These are phyloP conservation scores for Podarcis siculus DNA, from an alignment of 2,797 vertebrate genomes.

Conservation along the genomic window DNA sequence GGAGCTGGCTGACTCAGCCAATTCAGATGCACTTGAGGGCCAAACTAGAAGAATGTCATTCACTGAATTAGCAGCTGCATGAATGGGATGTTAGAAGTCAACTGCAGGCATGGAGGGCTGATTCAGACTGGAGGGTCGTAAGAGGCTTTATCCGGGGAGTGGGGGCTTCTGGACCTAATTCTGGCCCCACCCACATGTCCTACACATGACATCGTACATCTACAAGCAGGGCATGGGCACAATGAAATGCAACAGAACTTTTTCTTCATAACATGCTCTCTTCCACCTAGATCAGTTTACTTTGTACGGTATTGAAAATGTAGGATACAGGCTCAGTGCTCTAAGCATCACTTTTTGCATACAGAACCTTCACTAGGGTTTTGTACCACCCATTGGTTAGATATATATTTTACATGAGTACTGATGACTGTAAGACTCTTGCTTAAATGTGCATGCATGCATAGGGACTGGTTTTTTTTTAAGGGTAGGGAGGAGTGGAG, in stretches of 20 bases:
- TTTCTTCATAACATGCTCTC: not conserved
- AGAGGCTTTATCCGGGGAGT: too few species aligned
- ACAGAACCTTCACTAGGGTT: not conserved
- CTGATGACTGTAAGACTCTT: not conserved
- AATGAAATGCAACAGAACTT: too few species aligned
- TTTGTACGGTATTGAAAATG: not conserved
- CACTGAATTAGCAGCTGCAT: not conserved
- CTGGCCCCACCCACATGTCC: too few species aligned
- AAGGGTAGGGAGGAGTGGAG: not conserved
- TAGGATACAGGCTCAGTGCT: not conserved
- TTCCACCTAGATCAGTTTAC: not conserved
- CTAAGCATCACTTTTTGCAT: not conserved
- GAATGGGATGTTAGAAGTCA: too few species aligned
- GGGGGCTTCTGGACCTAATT: too few species aligned
- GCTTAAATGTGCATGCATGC: not conserved
- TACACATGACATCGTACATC: too few species aligned
- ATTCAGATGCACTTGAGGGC: not conserved
- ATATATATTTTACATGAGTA: not conserved
- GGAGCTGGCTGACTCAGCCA: slow-evolving; percentile 8
- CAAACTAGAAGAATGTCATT: not conserved
- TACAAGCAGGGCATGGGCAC: too few species aligned
- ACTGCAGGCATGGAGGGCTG: too few species aligned
- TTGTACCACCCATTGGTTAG: not conserved
- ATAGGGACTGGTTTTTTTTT: not conserved
- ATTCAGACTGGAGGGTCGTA: too few species aligned